Conservation (phyloP, 1,140 invertebrate genomes). For the Agrypnia vestita region DNA sequence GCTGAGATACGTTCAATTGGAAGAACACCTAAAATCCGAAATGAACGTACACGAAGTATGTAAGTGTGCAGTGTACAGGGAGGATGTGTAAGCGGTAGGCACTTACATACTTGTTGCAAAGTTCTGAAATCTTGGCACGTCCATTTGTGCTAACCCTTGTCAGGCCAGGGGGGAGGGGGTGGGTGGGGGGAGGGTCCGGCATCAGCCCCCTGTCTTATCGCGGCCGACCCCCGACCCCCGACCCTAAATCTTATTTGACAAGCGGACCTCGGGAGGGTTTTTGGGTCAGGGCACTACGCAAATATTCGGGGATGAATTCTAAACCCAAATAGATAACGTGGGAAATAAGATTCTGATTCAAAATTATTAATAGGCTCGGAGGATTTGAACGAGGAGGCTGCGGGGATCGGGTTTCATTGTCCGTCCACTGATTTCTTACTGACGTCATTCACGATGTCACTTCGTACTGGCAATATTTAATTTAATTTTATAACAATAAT, state of each 20-base stretch:
- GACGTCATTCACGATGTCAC: too few species aligned
- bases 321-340: constrained; percentile 37
- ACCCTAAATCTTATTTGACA: constrained; percentile 61
- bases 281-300: constrained; percentile 55
- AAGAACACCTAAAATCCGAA: too few species aligned
- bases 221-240: constrained; percentile 10
- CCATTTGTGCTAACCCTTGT: constrained; percentile 61
- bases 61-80: too few species aligned
- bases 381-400: not conserved
- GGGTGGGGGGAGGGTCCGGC: constrained; percentile 39
- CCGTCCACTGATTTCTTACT: too few species aligned
- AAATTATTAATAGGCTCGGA: not conserved
- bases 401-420: too few species aligned
- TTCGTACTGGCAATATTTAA: too few species aligned
- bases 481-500: too few species aligned
- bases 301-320: constrained; percentile 40
- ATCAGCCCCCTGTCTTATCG: constrained; percentile 33
- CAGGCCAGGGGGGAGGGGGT: constrained; percentile 42
- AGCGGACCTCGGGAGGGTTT: constrained; percentile 56
- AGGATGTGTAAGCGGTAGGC: not conserved
- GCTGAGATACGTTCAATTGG: too few species aligned
- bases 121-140: constrained; percentile 60
- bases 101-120: constrained; percentile 57
- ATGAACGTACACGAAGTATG: too few species aligned
- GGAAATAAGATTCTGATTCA: constrained; percentile 30